Conservation (phyloP, 2,113 vertebrate species). For the Edolisoma coerulescens region DNA sequence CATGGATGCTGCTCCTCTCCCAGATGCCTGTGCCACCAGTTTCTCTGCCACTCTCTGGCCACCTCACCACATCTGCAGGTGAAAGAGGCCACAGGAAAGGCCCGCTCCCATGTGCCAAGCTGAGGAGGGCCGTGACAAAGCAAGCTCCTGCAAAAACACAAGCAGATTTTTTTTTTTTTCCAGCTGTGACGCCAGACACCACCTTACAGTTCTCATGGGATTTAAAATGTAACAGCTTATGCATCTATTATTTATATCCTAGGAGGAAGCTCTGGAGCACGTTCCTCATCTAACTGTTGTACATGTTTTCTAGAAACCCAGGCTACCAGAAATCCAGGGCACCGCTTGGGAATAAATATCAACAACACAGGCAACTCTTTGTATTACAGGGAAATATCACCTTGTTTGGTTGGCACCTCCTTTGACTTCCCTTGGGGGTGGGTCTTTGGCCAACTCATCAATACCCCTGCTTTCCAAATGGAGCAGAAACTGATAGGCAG, state of each 20-base stretch:
- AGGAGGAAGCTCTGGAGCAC: background rate
- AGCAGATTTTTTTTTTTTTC: background rate
- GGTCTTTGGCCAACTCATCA: background rate
- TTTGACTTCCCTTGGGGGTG: background rate
- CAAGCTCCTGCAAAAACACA: background rate
- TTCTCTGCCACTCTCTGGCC: background rate
- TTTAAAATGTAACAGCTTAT: background rate
- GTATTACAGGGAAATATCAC: background rate
- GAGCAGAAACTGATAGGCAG: background rate
- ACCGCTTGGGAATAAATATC: background rate
- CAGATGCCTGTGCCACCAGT: background rate
- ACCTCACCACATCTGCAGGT: background rate
- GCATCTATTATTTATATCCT: background rate
- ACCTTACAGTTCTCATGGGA: background rate
- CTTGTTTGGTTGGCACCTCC: background rate
- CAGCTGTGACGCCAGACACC: background rate
- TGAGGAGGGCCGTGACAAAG: background rate
- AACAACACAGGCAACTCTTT: background rate
- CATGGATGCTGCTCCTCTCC: background rate
- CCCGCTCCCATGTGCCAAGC: accelerated
- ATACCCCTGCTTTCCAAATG: background rate
- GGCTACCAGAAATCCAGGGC: background rate
- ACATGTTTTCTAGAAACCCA: background rate
- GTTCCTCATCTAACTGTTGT: background rate
- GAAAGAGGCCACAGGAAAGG: background rate